These are phyloP conservation scores for Acleris laterana DNA, from an alignment of 2,888 invertebrate species.

Conservation along the genomic window DNA sequence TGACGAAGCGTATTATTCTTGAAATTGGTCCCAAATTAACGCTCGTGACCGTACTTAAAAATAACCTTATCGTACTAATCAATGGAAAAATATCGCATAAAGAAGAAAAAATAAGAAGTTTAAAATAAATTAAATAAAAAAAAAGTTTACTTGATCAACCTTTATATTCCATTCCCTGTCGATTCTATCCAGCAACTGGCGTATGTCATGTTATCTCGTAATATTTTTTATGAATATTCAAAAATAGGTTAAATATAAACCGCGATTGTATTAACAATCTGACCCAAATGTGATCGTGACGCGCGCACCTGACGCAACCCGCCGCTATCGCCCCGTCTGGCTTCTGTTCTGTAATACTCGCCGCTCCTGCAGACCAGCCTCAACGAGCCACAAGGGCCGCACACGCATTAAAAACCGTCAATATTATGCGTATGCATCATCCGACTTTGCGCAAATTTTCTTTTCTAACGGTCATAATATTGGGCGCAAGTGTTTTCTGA, in stretches of 20 bases:
- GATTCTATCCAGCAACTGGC: slow-evolving; percentile 6
- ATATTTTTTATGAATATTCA: slow-evolving; percentile 57
- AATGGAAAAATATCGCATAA: too few relatives aligned
- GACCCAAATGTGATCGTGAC: slow-evolving; percentile 77
- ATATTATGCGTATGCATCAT: background rate
- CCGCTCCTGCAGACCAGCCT: slow-evolving; percentile 42
- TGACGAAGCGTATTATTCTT: too few relatives aligned
- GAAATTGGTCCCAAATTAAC: too few relatives aligned
- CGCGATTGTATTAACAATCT: slow-evolving; percentile 68
- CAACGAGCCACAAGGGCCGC: slow-evolving; percentile 40
- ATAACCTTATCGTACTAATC: too few relatives aligned
- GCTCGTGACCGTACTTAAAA: too few relatives aligned
- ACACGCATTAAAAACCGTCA: slow-evolving; percentile 30
- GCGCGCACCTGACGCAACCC: slow-evolving; percentile 69
- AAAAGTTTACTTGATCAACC: too few relatives aligned
- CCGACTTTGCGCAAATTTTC: slow-evolving; percentile 8
- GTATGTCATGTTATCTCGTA: slow-evolving; percentile 19
- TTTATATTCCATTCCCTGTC: background rate
- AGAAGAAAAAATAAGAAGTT: too few relatives aligned
- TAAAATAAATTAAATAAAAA: too few relatives aligned
- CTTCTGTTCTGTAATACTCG: slow-evolving; percentile 51
- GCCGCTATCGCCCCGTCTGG: slow-evolving; percentile 60
- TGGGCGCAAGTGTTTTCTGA: slow-evolving; percentile 13
- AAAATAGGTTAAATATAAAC: slow-evolving; percentile 69
- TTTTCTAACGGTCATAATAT: slow-evolving; percentile 19